Evolutionary conservation across 2,113 vertebrate species (phyloP), one percentile per base, ranked within the genome.

Genomic region (Sorex araneus): DNA sequence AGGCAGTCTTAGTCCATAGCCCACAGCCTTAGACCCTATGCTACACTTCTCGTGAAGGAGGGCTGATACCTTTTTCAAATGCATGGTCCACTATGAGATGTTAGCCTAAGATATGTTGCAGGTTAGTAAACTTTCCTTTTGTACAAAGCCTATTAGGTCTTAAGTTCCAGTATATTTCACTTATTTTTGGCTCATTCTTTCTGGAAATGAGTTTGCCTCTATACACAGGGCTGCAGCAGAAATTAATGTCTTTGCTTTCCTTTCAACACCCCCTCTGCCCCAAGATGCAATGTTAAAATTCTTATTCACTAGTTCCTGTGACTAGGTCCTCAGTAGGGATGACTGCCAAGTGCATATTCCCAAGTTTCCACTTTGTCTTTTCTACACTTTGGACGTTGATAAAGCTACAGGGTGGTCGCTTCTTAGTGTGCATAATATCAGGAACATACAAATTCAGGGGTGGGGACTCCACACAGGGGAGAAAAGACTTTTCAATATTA

Each of bases 321-420:
- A 88, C 60, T 86, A 82, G 73, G 89, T 91, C 85, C 67, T 95
- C 67, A 36, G 71, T 54, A 71, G 83, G 45, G 84, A 87, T 87
- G 2, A 32, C 88, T 95, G 66, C 34, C n/a, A 64, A 34, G 76
- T 88, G 43, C 16, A 19, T 84, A 89, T n/a, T 32, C 32, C 34
- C 30, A 90, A 54, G 32, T 23, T 54, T 80, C 36, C 1, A n/a
- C 6, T 74, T 40, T 76, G 7, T 90, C 12, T 84, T 78, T 32
- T 9, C n/a, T 86, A 32, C 10, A 64, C 23, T 64, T 27, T 27
- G 21, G 54, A 54, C 74, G 36, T 16, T 63, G 15, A n/a, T 80
- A 34, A n/a, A 84, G 27, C 13, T 81, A 9, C 11, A 2, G 18
- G 13, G 30, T 63, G 8, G 27, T 27, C 12, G 13, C 80, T 15